Conservation (phyloP, 2,797 vertebrate species). For the Spinus pinus region DNA sequence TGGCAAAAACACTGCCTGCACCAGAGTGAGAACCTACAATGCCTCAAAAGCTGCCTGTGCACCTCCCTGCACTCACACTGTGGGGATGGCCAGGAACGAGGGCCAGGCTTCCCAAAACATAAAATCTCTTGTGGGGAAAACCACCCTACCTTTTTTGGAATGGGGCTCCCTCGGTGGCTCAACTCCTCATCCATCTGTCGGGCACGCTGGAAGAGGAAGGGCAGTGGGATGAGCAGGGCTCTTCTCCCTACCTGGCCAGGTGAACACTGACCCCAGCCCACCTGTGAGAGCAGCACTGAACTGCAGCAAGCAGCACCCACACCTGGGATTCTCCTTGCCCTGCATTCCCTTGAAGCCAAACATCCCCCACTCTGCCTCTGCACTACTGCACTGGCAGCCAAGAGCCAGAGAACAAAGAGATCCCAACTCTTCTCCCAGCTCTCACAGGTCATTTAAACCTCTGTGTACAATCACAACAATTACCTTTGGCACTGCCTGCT, state of each 20-base stretch:
- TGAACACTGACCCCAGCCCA: accelerated
- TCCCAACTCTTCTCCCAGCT: not conserved
- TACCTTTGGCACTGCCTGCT: slow-evolving; percentile 83
- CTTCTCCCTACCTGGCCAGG: not conserved
- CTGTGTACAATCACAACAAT: not conserved
- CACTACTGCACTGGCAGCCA: accelerated
- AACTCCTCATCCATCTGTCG: slow-evolving; percentile 85
- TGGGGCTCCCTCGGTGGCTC: slow-evolving; percentile 84
- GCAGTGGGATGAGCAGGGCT: not conserved
- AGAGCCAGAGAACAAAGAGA: not conserved
- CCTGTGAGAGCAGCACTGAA: accelerated
- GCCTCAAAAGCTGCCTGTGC: not conserved
- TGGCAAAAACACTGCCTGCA: not conserved
- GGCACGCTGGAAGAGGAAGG: slow-evolving; percentile 74
- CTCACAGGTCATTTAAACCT: not conserved
- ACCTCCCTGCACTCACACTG: accelerated
- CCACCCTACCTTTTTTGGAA: slow-evolving; percentile 86
- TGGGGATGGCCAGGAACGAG: not conserved
- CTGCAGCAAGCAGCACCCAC: not conserved
- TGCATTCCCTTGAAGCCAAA: not conserved
- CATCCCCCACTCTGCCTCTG: not conserved
- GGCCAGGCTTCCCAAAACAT: not conserved
- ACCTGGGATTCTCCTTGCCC: not conserved
- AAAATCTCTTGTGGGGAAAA: not conserved
- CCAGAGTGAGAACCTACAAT: accelerated